Conservation (phyloP, 37 sponge, comb jelly and placozoan species). For the Sycon ciliatum region DNA sequence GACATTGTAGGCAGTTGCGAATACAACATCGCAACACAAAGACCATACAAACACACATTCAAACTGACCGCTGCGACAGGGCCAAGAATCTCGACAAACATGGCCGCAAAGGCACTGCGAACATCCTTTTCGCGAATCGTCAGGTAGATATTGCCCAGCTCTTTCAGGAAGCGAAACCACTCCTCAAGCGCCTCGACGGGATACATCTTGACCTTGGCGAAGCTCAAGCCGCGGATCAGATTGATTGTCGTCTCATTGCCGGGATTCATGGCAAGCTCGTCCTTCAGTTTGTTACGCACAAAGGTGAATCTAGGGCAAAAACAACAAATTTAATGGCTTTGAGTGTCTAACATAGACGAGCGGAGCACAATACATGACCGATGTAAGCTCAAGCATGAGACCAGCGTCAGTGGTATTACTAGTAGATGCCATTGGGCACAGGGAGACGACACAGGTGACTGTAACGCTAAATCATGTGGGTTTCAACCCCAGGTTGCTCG, state of each 20-base stretch:
- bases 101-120: constrained; percentile 60
- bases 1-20: too few relatives aligned
- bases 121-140: constrained; percentile 51
- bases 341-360: too few relatives aligned
- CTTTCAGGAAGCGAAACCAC: constrained; percentile 88
- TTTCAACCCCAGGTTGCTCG: too few relatives aligned
- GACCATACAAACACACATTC: too few relatives aligned
- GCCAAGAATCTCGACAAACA: constrained; percentile 75
- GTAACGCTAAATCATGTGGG: too few relatives aligned
- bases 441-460: too few relatives aligned
- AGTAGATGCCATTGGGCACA: too few relatives aligned
- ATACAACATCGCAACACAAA: too few relatives aligned
- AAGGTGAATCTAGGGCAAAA: constrained; percentile 70
- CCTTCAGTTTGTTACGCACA: constrained; percentile 61
- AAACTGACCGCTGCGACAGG: constrained; percentile 86
- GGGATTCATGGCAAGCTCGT: constrained; percentile 59
- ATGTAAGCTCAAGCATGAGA: too few relatives aligned
- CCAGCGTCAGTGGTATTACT: too few relatives aligned
- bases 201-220: constrained; percentile 86
- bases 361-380: too few relatives aligned
- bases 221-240: constrained; percentile 80
- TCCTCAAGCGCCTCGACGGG: constrained; percentile 93
- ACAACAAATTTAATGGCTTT: too few relatives aligned
- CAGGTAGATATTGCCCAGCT: constrained; percentile 66
- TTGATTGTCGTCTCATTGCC: constrained; percentile 40